A percentile compares a stretch with the other conserved stretches of the same genome.
phyloP scores from a whole-genome alignment of 2,113 vertebrate species.

The Agelaius tricolor region DNA sequence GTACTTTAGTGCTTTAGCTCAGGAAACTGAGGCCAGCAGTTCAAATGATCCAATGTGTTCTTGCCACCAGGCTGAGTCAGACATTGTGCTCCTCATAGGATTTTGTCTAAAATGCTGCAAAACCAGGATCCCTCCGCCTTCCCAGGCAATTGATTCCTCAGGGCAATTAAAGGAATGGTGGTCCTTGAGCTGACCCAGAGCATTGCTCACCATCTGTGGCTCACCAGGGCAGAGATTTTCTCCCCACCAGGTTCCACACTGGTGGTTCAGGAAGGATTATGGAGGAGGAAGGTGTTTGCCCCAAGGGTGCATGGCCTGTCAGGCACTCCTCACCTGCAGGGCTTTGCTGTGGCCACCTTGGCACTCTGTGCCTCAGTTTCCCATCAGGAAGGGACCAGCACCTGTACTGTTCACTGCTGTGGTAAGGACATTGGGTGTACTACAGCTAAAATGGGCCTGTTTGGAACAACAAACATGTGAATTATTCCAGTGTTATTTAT shows the following conservation, averaged over 20 bases:
- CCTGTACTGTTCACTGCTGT: not conserved
- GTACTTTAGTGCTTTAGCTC: not conserved
- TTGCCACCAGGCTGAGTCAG: not conserved
- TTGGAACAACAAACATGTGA: rapidly evolving
- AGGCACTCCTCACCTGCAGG: not conserved
- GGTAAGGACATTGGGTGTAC: not conserved
- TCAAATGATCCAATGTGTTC: not conserved
- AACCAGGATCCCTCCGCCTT: not conserved
- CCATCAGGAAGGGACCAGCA: not conserved
- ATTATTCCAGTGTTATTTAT: not conserved
- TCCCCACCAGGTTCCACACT: not conserved
- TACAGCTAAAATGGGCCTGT: not conserved
- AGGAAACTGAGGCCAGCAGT: not conserved
- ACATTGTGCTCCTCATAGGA: not conserved
- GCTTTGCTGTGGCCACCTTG: not conserved
- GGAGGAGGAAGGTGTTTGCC: not conserved
- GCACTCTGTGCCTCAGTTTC: not conserved
- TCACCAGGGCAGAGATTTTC: not conserved
- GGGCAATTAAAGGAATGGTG: not conserved
- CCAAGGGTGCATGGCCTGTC: not conserved
- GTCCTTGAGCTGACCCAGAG: not conserved
- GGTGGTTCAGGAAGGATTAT: not conserved
- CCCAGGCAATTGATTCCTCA: not conserved
- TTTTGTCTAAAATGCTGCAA: not conserved
- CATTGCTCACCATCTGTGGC: not conserved